Base-by-base conservation (phyloP, 2,888 invertebrate genomes). In the Leptura quadrifasciata region DNA sequence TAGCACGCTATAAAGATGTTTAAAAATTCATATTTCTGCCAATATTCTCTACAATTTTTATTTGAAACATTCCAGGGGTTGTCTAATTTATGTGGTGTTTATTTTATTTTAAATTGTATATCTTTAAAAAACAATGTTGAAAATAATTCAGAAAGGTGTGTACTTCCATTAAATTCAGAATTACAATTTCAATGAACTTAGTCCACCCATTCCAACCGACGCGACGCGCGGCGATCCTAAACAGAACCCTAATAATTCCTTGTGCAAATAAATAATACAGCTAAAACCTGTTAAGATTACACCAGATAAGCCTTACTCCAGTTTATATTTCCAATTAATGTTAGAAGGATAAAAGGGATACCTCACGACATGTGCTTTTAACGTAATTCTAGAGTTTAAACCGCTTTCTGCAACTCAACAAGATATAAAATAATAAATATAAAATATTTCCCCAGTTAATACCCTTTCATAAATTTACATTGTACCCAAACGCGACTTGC, bases 381-480 rank as follows among this genome's bases (percentile, higher is more conserved):
- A 61, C 31, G 31, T 61, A 61, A 61, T 31, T 61, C 60, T 18
- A 18, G 60, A n/a, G 31, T 61, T 6, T 27, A 61, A 61, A 61
- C 31, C 31, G 27, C 27, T 31, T 61, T 61, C 60, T 61, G 60
- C 60, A 15, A 61, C 60, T 61, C 31, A 17, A 61, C 31, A 61
- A 31, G 60, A 61, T 61, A 18, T 61, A 31, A 61, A 18, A 31
- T n/a, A 61, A 31, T 61, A 61, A 31, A 61, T 61, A 27, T 61
- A 27, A 31, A 31, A 61, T 61, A 61, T 31, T 31, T 61, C n/a
- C 60, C 6, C 17, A 17, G 60, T 31, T 61, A 61, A 61, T 61
- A 61, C 18, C 60, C 31, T 31, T 61, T 61, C 60, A 61, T 61
- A 61, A 61, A 61, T 61, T 61, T 17, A 61, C 31, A 31, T 31